These are phyloP conservation scores for Hemiscyllium ocellatum DNA, from an alignment of 2,113 vertebrate species.

Conservation along the genomic window DNA sequence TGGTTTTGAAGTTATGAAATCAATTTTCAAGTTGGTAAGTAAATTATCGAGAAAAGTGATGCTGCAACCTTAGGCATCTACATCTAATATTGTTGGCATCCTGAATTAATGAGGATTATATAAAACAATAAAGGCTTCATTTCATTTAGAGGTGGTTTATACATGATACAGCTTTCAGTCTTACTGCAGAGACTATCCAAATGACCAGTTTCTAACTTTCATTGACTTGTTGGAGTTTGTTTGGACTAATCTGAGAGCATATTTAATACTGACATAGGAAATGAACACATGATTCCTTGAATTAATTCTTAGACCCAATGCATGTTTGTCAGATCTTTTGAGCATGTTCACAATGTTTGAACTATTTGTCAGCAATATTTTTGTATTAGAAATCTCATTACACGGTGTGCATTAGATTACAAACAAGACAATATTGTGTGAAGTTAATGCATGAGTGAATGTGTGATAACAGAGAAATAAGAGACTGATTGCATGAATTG, in stretches of 20 bases:
- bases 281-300: not conserved
- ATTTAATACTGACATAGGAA: not conserved
- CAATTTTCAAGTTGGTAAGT: constrained; percentile 19
- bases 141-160: not conserved
- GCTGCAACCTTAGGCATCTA: not conserved
- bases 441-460: not conserved
- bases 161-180: not conserved
- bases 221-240: not conserved
- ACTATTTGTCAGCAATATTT: not conserved
- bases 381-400: not conserved
- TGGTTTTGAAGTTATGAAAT: constrained; percentile 28
- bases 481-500: constrained; percentile 24
- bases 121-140: not conserved
- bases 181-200: not conserved
- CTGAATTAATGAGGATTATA: not conserved
- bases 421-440: not conserved
- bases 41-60: not conserved
- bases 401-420: not conserved
- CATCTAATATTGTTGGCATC: not conserved
- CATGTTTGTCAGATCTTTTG: not conserved
- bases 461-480: not conserved
- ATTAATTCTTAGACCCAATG: not conserved
- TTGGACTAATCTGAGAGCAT: not conserved
- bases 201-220: not conserved
- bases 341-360: not conserved